phyloP scores from a whole-genome alignment of 2,888 invertebrate species.

The Ectobius pallidus region DNA sequence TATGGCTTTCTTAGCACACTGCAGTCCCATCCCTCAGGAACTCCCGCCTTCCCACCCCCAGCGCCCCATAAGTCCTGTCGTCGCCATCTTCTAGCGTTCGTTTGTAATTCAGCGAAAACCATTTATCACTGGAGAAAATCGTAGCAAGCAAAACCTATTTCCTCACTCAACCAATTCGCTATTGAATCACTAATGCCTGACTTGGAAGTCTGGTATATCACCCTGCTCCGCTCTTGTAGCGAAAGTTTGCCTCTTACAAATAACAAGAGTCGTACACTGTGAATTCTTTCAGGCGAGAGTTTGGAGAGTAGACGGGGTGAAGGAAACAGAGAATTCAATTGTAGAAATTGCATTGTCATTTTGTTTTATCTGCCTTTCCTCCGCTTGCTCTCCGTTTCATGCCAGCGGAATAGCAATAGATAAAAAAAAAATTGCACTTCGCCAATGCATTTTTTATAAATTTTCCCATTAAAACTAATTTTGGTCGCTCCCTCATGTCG shows the following conservation, averaged over 20 bases:
- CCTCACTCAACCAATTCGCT: slow-evolving; percentile 27
- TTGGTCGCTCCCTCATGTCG: too few species aligned
- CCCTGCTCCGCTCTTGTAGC: background rate
- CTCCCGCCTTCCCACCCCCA: background rate
- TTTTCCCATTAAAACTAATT: too few species aligned
- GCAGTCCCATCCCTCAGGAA: background rate
- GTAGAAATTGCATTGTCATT: too few species aligned
- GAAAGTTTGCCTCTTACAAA: background rate
- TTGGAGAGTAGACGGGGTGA: too few species aligned
- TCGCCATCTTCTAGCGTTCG: slow-evolving; percentile 23
- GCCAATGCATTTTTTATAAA: too few species aligned
- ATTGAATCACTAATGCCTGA: slow-evolving; percentile 26
- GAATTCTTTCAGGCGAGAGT: background rate
- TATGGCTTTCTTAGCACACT: background rate
- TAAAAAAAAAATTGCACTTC: too few species aligned
- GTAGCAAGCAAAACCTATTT: slow-evolving; percentile 30
- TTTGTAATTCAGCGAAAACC: slow-evolving; percentile 36
- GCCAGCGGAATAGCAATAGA: too few species aligned
- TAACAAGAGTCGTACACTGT: background rate
- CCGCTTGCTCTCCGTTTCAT: too few species aligned
- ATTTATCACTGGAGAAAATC: slow-evolving; percentile 33
- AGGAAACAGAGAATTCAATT: too few species aligned
- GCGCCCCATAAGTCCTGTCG: slow-evolving; percentile 10
- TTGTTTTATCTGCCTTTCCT: too few species aligned
- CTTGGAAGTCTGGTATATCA: slow-evolving; percentile 17